Evolutionary conservation across 1,140 invertebrate genomes (phyloP).

Genomic region (Homarus americanus): DNA sequence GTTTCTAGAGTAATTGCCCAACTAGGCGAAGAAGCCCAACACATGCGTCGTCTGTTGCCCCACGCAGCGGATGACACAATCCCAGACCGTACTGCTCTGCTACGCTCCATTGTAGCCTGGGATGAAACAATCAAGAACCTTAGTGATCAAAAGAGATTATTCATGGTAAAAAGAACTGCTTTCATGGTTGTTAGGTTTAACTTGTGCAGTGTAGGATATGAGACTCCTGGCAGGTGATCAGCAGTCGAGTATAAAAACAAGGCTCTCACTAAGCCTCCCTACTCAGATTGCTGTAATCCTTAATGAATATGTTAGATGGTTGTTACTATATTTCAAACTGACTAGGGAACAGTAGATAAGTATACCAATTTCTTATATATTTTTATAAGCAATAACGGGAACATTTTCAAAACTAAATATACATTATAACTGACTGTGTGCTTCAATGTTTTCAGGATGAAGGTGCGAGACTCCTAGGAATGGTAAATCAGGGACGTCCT

Average conservation of each 20-base stretch:
- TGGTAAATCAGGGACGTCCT: slow-evolving; percentile 56
- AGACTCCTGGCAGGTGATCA: too few species aligned
- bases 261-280: background rate
- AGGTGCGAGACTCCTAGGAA: slow-evolving; percentile 28
- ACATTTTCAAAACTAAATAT: too few species aligned
- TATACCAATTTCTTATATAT: too few species aligned
- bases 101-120: slow-evolving; percentile 54
- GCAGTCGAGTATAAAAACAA: background rate
- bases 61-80: slow-evolving; percentile 22
- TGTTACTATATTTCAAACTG: too few species aligned
- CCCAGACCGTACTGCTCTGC: slow-evolving; percentile 30
- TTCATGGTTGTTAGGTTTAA: background rate
- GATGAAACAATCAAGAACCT: slow-evolving; percentile 56
- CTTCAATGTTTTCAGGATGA: slow-evolving; percentile 49
- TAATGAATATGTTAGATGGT: background rate
- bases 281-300: background rate
- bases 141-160: background rate
- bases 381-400: too few species aligned
- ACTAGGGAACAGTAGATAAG: too few species aligned
- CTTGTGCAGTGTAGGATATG: background rate
- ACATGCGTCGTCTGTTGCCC: slow-evolving; percentile 32
- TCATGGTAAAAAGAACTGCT: too few species aligned
- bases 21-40: slow-evolving; percentile 33
- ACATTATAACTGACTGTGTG: too few species aligned
- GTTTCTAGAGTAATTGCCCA: slow-evolving; percentile 25